Base-by-base conservation (phyloP, 2,888 invertebrate genomes). In the Lagria hirta region DNA sequence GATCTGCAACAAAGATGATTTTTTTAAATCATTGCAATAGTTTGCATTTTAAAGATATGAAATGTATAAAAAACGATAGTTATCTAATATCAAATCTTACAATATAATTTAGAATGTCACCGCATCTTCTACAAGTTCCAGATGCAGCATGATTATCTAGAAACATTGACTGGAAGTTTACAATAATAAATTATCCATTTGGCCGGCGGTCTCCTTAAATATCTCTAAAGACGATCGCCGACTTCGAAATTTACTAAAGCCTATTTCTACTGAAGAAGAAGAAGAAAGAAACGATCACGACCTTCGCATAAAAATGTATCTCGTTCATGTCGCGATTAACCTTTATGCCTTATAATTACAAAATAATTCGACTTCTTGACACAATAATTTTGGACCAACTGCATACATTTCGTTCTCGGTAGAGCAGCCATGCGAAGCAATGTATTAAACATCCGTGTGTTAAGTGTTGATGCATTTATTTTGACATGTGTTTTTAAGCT, bases 141-240 rank as follows among this genome's bases (percentile, higher is more conserved):
- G 55, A 55, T 54, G 53, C 52, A 56, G 53, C 54, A 55, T 58
- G 58, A 58, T 58, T 58, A 50, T 54, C 55, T 55, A 57, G 54
- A 58, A 58, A 57, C 55, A 52, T 51, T 55, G 58, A 57, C 54
- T 54, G 57, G 54, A 53, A 56, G 55, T 55, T 57, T 47, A 55
- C 53, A 54, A 57, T 53, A 56, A 61, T 61, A 61, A 61, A 61
- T 59, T 58, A 60, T 52, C 56, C 48, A 49, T 58, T 56, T 55
- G 54, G 58, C 60, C 58, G 54, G 55, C 58, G 57, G 61, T 55
- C 52, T 53, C 44, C 52, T 55, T 48, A 52, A 57, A 54, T 59
- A 61, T 61, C 61, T 58, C 59, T 54, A 58, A 60, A 57, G 57
- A 48, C 57, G 58, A 61, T 61, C 61, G 55, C 61, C 61, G 61